Base-by-base conservation (phyloP, 2,113 vertebrate genomes). In the Platichthys flesus region DNA sequence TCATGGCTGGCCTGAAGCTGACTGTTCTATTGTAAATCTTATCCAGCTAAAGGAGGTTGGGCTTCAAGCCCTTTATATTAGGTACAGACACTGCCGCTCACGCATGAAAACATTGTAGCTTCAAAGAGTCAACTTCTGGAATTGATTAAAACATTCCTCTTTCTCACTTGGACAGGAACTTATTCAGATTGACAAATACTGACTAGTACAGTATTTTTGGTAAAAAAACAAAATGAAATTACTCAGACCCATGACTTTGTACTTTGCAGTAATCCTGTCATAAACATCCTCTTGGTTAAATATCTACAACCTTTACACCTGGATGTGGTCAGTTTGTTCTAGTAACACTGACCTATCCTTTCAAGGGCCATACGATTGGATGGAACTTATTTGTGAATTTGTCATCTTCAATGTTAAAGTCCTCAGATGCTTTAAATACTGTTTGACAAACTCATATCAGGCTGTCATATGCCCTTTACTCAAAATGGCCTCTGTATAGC, bases 11-110 rank as follows among this genome's bases (percentile, higher is more conserved):
- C 81, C 86, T 73, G 78, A 90, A 89, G 90, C 84, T 86, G 89
- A 91, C 87, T 71, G 85, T 89, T 91, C 87, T 83, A 89, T 91
- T 91, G 91, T 92, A 90, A 90, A 90, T 91, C 89, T 90, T 72
- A 89, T 79, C 82, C 88, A 47, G 85, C 78, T 81, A 87, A 90
- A 87, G 83, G 83, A 89, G 87, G 89, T 83, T 81, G 70, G 70
- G 87, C 81, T 87, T 87, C 79, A 81, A 88, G 88, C 72, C 81
- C 88, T 80, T 84, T 89, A 92, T 90, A 86, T 90, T 72, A 83
- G 81, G 87, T 78, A 69, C 85, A 85, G 88, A 74, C 84, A 60
- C 64, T 7, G 56, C 62, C 26, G 70, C 76, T 65, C 70, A 70
- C 66, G 52, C 55, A 85, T 80, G 82, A 85, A 87, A 90, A 88